Conservation (phyloP, 2,797 vertebrate genomes). For the Meda fulgida region DNA sequence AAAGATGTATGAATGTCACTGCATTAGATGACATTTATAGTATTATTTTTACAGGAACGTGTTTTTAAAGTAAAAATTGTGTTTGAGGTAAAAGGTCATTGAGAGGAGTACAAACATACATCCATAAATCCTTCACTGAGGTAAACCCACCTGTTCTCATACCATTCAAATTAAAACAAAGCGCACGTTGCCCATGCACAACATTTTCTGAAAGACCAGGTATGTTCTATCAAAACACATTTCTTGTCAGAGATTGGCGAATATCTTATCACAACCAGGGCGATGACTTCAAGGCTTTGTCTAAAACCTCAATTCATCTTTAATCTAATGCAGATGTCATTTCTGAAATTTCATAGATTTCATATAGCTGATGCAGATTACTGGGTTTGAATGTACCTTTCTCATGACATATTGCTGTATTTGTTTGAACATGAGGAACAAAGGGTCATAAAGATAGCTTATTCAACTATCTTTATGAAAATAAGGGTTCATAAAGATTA, state of each 20-base stretch:
- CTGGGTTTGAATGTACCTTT: slow-evolving; percentile 2
- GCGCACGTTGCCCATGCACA: neutral
- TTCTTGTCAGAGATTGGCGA: slow-evolving; percentile 12
- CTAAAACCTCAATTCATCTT: neutral
- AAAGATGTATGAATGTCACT: slow-evolving; percentile 6
- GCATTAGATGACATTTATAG: neutral
- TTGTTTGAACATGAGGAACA: neutral
- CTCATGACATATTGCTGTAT: neutral
- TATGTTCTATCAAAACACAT: slow-evolving; percentile 24
- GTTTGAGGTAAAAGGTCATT: neutral
- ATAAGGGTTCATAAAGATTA: neutral
- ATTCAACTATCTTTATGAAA: neutral
- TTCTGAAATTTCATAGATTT: neutral
- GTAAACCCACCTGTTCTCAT: neutral
- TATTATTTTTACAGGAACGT: neutral
- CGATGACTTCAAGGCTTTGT: slow-evolving; percentile 10
- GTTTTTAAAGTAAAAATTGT: neutral
- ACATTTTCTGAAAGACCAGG: neutral
- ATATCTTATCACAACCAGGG: neutral
- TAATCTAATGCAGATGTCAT: slow-evolving; percentile 7
- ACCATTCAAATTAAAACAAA: neutral
- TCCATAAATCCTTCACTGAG: neutral
- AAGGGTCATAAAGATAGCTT: neutral
- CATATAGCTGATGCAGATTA: neutral
- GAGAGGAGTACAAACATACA: neutral